phyloP scores from a whole-genome alignment of 2,113 vertebrate species.

The Siniperca knerii region DNA sequence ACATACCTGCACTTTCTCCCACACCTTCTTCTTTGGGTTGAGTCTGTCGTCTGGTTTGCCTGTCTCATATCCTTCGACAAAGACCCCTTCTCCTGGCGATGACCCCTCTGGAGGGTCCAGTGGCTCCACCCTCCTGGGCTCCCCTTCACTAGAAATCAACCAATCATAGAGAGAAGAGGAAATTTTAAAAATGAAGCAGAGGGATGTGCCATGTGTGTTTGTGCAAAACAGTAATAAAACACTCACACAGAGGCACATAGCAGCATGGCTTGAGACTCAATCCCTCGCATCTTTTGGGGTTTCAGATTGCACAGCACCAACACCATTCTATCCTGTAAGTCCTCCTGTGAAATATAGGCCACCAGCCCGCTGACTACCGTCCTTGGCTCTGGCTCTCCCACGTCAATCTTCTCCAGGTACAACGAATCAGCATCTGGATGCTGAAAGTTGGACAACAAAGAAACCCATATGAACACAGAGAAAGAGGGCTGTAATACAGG shows the following conservation, averaged over 20 bases:
- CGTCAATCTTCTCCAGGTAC: conserved; percentile 94
- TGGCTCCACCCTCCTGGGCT: conserved; percentile 89
- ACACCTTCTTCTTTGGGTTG: conserved; percentile 98
- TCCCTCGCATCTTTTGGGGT: conserved; percentile 96
- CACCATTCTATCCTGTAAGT: conserved; percentile 91
- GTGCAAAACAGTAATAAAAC: background rate
- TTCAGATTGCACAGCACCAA: conserved; percentile 95
- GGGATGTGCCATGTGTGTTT: background rate
- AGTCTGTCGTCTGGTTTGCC: conserved; percentile 91
- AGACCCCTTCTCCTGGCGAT: conserved; percentile 89
- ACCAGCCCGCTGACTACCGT: conserved; percentile 96
- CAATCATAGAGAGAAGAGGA: background rate
- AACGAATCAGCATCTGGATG: conserved; percentile 95
- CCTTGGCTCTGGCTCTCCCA: conserved; percentile 91
- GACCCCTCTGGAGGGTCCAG: conserved; percentile 92
- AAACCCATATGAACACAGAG: background rate
- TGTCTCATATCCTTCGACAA: conserved; percentile 90
- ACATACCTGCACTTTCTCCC: conserved; percentile 96
- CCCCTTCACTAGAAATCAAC: conserved; percentile 84
- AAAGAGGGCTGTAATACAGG: background rate
- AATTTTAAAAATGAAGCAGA: rapidly evolving
- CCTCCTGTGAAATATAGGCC: conserved; percentile 89
- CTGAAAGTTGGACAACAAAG: conserved; percentile 69
- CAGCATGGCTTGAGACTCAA: conserved; percentile 97
- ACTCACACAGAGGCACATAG: conserved; percentile 93